Conservation (phyloP, 2,113 vertebrate species). For the Bostrychus sinensis region DNA sequence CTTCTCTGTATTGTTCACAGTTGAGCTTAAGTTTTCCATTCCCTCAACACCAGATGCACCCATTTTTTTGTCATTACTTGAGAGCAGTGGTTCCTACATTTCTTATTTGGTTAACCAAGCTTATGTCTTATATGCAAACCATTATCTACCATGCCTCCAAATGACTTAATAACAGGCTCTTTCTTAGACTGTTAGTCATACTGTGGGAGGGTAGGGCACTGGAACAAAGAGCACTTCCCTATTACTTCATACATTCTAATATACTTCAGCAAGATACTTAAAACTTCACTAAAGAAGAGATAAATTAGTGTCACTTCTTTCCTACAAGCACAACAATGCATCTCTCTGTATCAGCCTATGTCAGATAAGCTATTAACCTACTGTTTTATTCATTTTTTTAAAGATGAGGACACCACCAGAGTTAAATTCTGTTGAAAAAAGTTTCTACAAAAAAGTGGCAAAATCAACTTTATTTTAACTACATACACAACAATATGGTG, state of each 20-base stretch:
- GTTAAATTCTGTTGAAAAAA: too few relatives aligned
- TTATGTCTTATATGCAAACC: too few relatives aligned
- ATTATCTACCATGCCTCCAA: background rate
- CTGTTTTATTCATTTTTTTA: too few relatives aligned
- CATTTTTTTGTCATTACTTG: background rate
- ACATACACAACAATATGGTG: too few relatives aligned
- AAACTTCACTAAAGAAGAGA: background rate
- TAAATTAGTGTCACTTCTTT: too few relatives aligned
- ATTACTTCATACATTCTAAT: background rate
- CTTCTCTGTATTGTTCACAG: background rate
- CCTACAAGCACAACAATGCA: too few relatives aligned
- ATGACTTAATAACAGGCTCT: background rate
- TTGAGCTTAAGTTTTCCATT: slow-evolving; percentile 19
- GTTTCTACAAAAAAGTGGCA: too few relatives aligned
- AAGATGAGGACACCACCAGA: too few relatives aligned
- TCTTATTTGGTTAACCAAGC: too few relatives aligned
- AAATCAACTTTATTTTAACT: too few relatives aligned
- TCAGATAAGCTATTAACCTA: too few relatives aligned
- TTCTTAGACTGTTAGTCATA: background rate
- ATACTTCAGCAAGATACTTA: background rate
- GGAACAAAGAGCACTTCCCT: slow-evolving; percentile 1
- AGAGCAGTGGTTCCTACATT: background rate
- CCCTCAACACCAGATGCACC: background rate
- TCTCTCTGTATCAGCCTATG: too few relatives aligned
- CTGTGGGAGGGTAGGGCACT: background rate